Evolutionary conservation across 2,888 invertebrate genomes (phyloP), one percentile per base, ranked within the genome.

Genomic region (Sesia apiformis): DNA sequence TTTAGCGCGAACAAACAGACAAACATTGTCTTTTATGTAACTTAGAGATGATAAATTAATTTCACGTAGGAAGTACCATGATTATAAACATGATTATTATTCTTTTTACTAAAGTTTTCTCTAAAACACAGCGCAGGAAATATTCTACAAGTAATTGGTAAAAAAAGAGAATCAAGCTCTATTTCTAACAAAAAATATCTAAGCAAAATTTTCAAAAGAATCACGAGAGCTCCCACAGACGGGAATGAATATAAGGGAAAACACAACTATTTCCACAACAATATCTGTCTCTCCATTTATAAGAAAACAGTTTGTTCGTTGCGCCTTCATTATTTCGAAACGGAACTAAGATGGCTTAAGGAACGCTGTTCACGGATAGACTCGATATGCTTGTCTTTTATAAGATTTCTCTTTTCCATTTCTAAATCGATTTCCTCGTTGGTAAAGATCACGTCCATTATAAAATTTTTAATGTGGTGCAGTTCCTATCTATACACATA

Each of bases 261-360:
- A 68, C 63, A 69, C 55, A 52, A 58, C 66, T 66, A 71, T 69
- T 69, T 64, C 60, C 67, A 67, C 67, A 70, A 76, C 77, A 76
- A 78, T 77, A 71, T 74, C 69, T 67, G 68, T 69, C 67, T 57
- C 59, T 57, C 63, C 71, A 68, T 76, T 77, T 76, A 74, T 73
- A 76, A 79, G 70, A 66, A 78, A 77, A 68, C 70, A 62, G 72
- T 75, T 73, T 71, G 69, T 67, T 72, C 70, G 70, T 61, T 63
- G 65, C 67, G 70, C 69, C 76, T 78, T 81, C 79, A 78, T 83
- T 81, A 81, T 81, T 80, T 71, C 62, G 59, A 73, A 69, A 69
- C 66, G 72, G 72, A 72, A 75, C 70, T 66, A 65, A 63, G 69
- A 69, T 63, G 69, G 66, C 66, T 70, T 69, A 74, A 71, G 4